Percentiles rank a stretch among this genome's conserved stretches.
Conservation (phyloP, 1,140 invertebrate genomes). For the Drosophila lowei region DNA sequence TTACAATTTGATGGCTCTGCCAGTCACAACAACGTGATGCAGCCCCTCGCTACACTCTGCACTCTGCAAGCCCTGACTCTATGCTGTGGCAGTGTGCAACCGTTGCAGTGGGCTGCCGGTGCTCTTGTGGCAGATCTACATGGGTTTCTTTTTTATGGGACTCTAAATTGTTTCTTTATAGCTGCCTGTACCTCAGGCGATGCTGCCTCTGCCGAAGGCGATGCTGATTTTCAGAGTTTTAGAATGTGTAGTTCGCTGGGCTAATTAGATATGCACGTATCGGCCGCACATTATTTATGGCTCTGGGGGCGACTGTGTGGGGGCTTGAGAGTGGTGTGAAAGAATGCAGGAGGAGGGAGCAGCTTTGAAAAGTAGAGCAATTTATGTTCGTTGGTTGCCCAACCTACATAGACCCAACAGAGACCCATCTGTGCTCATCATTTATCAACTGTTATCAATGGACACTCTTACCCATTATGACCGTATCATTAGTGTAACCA, state of each 20-base stretch:
- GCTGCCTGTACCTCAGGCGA: slow-evolving; percentile 19
- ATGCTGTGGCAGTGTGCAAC: slow-evolving; percentile 1
- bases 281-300: slow-evolving; percentile 33
- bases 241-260: slow-evolving; percentile 55
- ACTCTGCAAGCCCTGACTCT: slow-evolving; percentile 13
- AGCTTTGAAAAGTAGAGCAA: no score
- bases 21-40: slow-evolving; percentile 63
- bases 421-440: not conserved
- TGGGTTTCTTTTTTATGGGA: slow-evolving; percentile 54
- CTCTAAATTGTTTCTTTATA: slow-evolving; percentile 68
- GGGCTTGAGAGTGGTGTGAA: no score
- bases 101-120: slow-evolving; percentile 1
- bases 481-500: no score
- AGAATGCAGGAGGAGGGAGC: no score
- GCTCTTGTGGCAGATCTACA: not conserved
- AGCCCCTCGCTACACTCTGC: slow-evolving; percentile 4
- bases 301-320: not conserved
- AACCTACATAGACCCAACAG: not conserved
- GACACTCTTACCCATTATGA: no score
- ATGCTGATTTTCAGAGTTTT: slow-evolving; percentile 33
- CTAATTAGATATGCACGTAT: slow-evolving; percentile 74
- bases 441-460: no score
- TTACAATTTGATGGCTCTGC: slow-evolving; percentile 75
- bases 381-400: no score
- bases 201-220: slow-evolving; percentile 14